These are phyloP conservation scores for Agriopis marginaria DNA, from an alignment of 2,888 invertebrate species.

Conservation along the genomic window DNA sequence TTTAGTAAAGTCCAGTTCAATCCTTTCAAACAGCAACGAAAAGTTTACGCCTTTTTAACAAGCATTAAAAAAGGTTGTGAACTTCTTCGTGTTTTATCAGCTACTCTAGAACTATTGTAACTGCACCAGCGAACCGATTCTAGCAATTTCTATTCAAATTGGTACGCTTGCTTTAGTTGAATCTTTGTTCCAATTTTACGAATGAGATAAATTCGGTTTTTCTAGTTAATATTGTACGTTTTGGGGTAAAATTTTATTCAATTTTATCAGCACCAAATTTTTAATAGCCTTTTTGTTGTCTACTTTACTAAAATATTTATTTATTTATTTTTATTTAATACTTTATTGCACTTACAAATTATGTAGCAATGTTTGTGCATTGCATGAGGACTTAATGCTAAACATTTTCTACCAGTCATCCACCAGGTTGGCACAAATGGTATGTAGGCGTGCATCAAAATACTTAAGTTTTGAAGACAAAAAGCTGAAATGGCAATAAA, in stretches of 20 bases:
- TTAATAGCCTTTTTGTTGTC: too few species aligned
- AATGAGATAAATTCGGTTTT: not conserved
- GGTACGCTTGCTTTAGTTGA: conserved; percentile 13
- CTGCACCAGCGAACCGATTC: conserved; percentile 30
- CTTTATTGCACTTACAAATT: too few species aligned
- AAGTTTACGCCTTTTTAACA: conserved; percentile 16
- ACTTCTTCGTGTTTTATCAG: conserved; percentile 40
- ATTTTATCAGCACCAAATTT: not conserved
- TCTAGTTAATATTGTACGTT: not conserved
- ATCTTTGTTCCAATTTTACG: conserved; percentile 11
- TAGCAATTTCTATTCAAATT: conserved; percentile 33
- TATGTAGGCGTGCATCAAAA: too few species aligned
- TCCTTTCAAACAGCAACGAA: not conserved
- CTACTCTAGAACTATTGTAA: conserved; percentile 27
- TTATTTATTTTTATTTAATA: too few species aligned
- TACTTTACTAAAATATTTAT: too few species aligned
- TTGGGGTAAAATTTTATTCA: not conserved
- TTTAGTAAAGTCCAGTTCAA: not conserved
- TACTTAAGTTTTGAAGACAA: too few species aligned
- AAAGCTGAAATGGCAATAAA: too few species aligned
- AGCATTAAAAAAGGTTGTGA: conserved; percentile 22
- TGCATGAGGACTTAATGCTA: too few species aligned
- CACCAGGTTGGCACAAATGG: too few species aligned
- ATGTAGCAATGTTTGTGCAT: too few species aligned
- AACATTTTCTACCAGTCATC: too few species aligned